phyloP scores from a whole-genome alignment of 2,797 vertebrate species.

The Eulemur rubriventer region DNA sequence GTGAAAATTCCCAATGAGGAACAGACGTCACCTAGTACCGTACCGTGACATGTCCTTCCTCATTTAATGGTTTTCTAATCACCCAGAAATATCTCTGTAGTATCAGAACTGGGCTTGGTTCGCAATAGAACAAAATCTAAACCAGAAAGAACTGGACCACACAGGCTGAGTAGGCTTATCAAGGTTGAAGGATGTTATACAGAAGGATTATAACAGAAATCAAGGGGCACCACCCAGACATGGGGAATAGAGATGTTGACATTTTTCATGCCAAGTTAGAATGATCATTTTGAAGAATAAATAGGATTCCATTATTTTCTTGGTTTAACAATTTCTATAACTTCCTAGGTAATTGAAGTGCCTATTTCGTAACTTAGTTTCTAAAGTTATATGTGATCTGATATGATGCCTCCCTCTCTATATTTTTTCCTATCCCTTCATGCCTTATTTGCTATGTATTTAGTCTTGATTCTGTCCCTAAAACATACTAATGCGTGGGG shows the following conservation, averaged over 20 bases:
- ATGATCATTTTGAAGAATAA: background rate
- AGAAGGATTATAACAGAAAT: background rate
- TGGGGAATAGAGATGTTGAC: background rate
- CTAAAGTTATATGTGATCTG: background rate
- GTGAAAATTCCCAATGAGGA: background rate
- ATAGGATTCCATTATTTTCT: background rate
- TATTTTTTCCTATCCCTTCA: background rate
- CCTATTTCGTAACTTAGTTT: background rate
- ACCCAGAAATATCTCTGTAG: background rate
- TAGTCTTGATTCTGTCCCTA: background rate
- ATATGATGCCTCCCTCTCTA: background rate
- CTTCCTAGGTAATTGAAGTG: background rate
- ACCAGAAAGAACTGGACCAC: background rate
- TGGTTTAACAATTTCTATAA: background rate
- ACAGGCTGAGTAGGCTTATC: background rate
- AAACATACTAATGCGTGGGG: background rate
- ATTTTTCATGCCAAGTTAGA: background rate
- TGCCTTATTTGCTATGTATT: background rate
- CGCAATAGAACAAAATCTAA: background rate
- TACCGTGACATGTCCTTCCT: background rate
- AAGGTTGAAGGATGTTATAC: background rate
- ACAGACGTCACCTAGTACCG: background rate
- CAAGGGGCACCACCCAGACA: background rate
- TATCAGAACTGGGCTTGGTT: background rate
- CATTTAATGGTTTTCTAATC: background rate